Percentiles rank a stretch among this genome's conserved stretches.
Evolutionary conservation across 2,797 vertebrate species (phyloP).

Genomic region (Rhincodon typus): DNA sequence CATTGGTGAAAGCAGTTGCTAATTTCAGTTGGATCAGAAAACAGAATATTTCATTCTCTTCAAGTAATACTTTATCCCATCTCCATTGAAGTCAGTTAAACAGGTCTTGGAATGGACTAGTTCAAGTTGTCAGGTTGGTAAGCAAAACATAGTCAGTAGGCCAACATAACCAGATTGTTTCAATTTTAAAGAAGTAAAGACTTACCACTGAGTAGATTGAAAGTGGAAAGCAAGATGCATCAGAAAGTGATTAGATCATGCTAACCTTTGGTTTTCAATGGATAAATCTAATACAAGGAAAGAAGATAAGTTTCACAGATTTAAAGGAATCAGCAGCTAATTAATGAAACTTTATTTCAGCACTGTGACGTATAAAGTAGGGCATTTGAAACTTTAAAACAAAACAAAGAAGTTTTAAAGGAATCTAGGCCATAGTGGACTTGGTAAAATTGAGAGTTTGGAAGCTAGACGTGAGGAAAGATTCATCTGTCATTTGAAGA

Average conservation of each 20-base stretch:
- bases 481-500: too few relatives aligned
- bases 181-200: background rate
- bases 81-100: background rate
- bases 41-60: background rate
- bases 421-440: too few relatives aligned
- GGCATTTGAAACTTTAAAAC: too few relatives aligned
- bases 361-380: too few relatives aligned
- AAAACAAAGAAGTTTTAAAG: too few relatives aligned
- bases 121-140: background rate
- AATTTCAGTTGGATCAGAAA: background rate
- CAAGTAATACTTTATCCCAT: background rate
- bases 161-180: background rate
- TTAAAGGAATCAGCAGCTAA: background rate
- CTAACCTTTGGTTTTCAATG: background rate
- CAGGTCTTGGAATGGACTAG: background rate
- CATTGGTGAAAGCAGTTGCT: background rate
- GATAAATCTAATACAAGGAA: background rate
- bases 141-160: background rate
- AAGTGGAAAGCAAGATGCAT: background rate
- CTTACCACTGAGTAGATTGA: background rate
- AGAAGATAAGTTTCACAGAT: background rate
- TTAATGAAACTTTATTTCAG: background rate
- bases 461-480: too few relatives aligned
- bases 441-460: too few relatives aligned
- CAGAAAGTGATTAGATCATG: too few relatives aligned